These are phyloP conservation scores for Bungarus multicinctus DNA, from an alignment of 2,113 vertebrate species.

Conservation along the genomic window DNA sequence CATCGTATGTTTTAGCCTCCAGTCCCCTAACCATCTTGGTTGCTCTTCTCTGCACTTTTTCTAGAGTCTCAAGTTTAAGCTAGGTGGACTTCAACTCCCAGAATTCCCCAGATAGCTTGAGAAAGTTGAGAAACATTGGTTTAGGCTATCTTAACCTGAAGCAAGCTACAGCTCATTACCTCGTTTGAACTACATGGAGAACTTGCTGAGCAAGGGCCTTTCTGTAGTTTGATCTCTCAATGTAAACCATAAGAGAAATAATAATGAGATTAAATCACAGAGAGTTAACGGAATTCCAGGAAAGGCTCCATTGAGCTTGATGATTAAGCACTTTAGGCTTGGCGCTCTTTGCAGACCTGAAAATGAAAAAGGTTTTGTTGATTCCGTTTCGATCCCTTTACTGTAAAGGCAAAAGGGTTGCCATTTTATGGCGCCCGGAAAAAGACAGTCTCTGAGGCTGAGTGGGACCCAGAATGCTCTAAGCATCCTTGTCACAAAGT, in stretches of 20 bases:
- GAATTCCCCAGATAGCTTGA: too few relatives aligned
- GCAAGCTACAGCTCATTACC: conserved; percentile 21
- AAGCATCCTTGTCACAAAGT: background rate
- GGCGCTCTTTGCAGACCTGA: conserved; percentile 8
- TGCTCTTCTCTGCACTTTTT: too few relatives aligned
- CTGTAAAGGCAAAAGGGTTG: background rate
- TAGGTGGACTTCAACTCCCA: too few relatives aligned
- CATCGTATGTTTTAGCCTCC: too few relatives aligned
- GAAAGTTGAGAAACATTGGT: too few relatives aligned
- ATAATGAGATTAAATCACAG: background rate
- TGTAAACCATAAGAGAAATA: conserved; percentile 22
- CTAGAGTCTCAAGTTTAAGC: too few relatives aligned
- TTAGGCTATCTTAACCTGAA: background rate
- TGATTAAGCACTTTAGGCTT: background rate
- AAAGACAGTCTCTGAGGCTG: background rate
- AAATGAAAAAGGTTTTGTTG: background rate
- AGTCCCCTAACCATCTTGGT: too few relatives aligned
- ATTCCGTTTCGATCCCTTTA: background rate
- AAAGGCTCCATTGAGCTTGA: background rate
- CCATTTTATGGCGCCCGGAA: background rate
- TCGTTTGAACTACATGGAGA: background rate
- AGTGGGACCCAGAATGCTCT: background rate
- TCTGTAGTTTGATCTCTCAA: conserved; percentile 26
- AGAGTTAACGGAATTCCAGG: conserved; percentile 6
- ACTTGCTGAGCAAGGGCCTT: background rate